Conservation (phyloP, 1,140 invertebrate species). For the Steinernema khuongi region DNA sequence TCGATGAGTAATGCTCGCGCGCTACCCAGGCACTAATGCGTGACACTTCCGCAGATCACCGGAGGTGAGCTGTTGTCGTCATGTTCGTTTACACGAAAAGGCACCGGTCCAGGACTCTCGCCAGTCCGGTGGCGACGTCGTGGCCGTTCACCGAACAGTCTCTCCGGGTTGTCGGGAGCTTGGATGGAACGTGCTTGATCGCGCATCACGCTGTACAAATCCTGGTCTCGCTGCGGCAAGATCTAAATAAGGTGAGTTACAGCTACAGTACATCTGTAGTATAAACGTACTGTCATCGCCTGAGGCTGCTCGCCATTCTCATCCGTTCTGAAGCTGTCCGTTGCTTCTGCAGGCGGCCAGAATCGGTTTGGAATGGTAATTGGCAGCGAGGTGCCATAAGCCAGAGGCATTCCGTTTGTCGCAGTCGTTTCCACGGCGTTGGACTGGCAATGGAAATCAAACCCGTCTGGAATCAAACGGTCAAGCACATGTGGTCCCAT, state of each 20-base stretch:
- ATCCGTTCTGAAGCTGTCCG: background rate
- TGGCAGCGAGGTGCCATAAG: conserved; percentile 11
- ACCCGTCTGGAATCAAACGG: conserved; percentile 8
- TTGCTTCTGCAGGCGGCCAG: conserved; percentile 16
- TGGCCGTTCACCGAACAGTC: conserved; percentile 15
- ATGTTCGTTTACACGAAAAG: background rate
- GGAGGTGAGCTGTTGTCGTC: background rate
- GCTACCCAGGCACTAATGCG: background rate
- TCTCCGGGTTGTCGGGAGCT: conserved; percentile 15
- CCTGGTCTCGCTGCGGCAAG: background rate
- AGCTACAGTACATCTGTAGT: background rate
- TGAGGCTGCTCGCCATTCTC: background rate
- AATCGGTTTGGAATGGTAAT: conserved; percentile 13
- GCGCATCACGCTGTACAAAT: conserved; percentile 14
- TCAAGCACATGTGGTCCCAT: background rate
- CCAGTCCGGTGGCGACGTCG: conserved; percentile 16
- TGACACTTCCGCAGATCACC: background rate
- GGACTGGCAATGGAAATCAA: background rate
- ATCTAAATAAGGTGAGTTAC: background rate
- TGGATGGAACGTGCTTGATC: conserved; percentile 9
- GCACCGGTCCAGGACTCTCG: background rate
- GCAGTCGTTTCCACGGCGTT: background rate
- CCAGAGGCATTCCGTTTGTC: background rate
- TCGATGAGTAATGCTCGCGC: background rate
- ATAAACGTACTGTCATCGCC: background rate